Evolutionary conservation across 2,888 invertebrate species (phyloP).

Genomic region (Bursaphelenchus okinawaensis): DNA sequence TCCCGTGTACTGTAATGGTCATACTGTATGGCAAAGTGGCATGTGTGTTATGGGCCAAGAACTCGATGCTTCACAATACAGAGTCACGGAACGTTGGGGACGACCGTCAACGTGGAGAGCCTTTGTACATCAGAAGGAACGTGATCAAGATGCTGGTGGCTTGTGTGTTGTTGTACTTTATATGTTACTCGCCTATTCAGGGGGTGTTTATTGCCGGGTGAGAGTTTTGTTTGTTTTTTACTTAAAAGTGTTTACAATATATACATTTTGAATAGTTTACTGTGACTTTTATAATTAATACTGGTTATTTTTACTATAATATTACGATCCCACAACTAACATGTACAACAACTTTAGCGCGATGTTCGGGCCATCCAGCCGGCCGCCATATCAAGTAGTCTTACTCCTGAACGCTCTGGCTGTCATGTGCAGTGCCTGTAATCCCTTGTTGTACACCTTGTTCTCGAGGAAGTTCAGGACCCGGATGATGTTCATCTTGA

Average conservation of each 20-base stretch:
- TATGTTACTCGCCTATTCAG: slow-evolving; percentile 62
- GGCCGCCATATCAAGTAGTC: slow-evolving; percentile 45
- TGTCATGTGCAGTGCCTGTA: slow-evolving; percentile 52
- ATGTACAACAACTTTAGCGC: slow-evolving; percentile 32
- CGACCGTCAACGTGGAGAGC: slow-evolving; percentile 23
- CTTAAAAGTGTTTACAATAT: too few species aligned
- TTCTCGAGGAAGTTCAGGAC: slow-evolving; percentile 49
- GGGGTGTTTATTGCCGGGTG: slow-evolving; percentile 51
- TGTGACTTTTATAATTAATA: not conserved
- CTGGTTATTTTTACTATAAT: not conserved
- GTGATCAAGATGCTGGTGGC: slow-evolving; percentile 62
- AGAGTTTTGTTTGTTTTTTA: too few species aligned
- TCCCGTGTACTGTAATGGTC: slow-evolving; percentile 48
- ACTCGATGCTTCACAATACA: slow-evolving; percentile 37
- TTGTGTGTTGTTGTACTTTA: slow-evolving; percentile 60
- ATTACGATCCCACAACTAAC: not conserved
- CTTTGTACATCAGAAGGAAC: slow-evolving; percentile 42
- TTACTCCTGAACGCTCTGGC: slow-evolving; percentile 51
- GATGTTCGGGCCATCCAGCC: slow-evolving; percentile 37
- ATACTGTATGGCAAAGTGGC: slow-evolving; percentile 42
- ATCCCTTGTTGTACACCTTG: slow-evolving; percentile 53
- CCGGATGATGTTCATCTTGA: slow-evolving; percentile 28
- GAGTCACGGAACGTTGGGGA: slow-evolving; percentile 17
- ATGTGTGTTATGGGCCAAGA: slow-evolving; percentile 48
- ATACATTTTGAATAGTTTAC: not conserved